phyloP scores from a whole-genome alignment of 1,140 invertebrate genomes.

The Popillia japonica region DNA sequence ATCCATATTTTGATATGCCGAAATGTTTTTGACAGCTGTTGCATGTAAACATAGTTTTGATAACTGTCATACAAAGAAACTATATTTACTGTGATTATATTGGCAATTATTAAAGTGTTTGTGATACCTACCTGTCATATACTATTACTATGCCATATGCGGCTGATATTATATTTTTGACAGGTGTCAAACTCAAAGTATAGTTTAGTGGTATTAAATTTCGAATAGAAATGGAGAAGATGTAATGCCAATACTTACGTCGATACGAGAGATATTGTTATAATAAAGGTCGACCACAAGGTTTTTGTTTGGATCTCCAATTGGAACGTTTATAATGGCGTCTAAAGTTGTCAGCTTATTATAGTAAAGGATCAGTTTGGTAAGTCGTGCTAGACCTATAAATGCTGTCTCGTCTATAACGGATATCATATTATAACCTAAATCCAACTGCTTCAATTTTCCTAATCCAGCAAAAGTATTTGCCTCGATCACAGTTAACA shows the following conservation, averaged over 20 bases:
- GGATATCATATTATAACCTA: conserved; percentile 46
- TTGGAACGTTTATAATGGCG: neutral
- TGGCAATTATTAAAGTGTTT: no score
- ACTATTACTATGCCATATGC: no score
- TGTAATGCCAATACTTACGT: conserved; percentile 33
- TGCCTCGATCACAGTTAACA: conserved; percentile 33
- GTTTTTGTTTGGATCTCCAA: neutral
- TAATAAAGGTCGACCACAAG: neutral
- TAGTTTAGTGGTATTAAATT: no score
- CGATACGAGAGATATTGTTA: conserved; percentile 29
- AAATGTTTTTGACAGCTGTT: no score
- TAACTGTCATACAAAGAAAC: no score
- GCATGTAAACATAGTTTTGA: no score
- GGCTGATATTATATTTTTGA: no score
- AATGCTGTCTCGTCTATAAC: conserved; percentile 19
- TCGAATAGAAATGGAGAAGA: no score
- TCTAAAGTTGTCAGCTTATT: conserved; percentile 16
- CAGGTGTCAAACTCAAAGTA: no score
- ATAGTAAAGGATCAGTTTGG: conserved; percentile 24
- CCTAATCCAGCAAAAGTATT: conserved; percentile 43
- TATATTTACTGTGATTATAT: no score
- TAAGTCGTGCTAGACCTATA: neutral
- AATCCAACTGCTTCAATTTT: conserved; percentile 46
- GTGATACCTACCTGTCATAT: no score
- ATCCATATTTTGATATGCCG: no score